Conservation (phyloP, 1,140 invertebrate genomes). For the Drosophila dunni region DNA sequence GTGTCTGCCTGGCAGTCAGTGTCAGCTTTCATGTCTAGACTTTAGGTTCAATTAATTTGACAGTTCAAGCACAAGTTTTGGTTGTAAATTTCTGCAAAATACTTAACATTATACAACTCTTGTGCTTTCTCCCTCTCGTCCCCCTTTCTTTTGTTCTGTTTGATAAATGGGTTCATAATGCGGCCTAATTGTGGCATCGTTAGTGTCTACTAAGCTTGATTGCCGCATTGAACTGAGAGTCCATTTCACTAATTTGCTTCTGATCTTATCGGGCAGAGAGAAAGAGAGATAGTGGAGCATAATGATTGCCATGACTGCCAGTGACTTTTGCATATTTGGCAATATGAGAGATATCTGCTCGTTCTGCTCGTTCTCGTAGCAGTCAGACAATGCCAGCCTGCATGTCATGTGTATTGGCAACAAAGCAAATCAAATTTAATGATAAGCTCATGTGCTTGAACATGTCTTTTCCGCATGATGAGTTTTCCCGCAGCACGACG, state of each 20-base stretch:
- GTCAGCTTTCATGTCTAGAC: conserved; percentile 26
- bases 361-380: too few species aligned
- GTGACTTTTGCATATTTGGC: conserved; percentile 44
- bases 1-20: not conserved
- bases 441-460: conserved; percentile 72
- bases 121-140: not conserved
- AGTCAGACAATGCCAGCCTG: conserved; percentile 12
- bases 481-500: conserved; percentile 36
- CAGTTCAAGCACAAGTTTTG: conserved; percentile 9
- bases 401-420: conserved; percentile 46
- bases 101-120: conserved; percentile 29
- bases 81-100: conserved; percentile 39
- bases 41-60: conserved; percentile 46
- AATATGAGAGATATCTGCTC: conserved; percentile 1
- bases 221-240: conserved; percentile 27
- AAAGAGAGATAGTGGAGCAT: not conserved
- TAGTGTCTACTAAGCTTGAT: conserved; percentile 55
- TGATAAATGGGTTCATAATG: conserved; percentile 77
- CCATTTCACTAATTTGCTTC: conserved; percentile 12
- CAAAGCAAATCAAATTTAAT: conserved; percentile 81
- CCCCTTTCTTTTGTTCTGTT: not conserved
- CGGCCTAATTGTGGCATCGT: conserved; percentile 72
- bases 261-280: conserved; percentile 9
- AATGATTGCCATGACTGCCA: conserved; percentile 1
- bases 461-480: conserved; percentile 74